These are phyloP conservation scores for Apomyelois bistriatella DNA, from an alignment of 2,888 invertebrate species.

Conservation along the genomic window DNA sequence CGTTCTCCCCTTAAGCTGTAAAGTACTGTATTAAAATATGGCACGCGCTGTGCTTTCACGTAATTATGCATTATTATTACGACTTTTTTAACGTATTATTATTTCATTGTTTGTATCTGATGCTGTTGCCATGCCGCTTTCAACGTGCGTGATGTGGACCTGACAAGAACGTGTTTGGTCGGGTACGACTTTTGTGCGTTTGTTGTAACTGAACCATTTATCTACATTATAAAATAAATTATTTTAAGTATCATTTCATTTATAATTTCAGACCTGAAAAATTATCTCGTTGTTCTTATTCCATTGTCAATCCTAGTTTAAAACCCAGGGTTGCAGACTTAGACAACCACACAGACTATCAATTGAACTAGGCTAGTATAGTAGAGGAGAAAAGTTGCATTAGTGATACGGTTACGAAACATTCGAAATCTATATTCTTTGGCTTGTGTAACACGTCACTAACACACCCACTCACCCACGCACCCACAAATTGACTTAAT, in stretches of 20 bases:
- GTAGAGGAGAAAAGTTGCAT: too few species aligned
- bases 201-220: neutral
- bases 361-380: too few species aligned
- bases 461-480: neutral
- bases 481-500: constrained; percentile 22
- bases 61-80: constrained; percentile 74
- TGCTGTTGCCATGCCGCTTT: constrained; percentile 46
- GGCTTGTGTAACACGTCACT: too few species aligned
- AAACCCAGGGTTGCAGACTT: too few species aligned
- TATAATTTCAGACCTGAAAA: too few species aligned
- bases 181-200: neutral
- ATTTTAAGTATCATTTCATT: too few species aligned
- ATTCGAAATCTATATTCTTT: too few species aligned
- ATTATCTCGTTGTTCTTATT: too few species aligned
- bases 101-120: constrained; percentile 51
- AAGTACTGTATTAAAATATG: constrained; percentile 57
- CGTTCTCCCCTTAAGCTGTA: constrained; percentile 51
- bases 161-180: neutral
- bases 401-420: too few species aligned
- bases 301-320: too few species aligned
- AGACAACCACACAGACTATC: too few species aligned
- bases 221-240: neutral
- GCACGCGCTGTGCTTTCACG: constrained; percentile 74
- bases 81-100: constrained; percentile 55
- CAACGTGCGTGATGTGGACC: neutral